A percentile compares a stretch with the other conserved stretches of the same genome.
Evolutionary conservation across 2,797 vertebrate genomes (phyloP).

Genomic region (Enteromius mattozi): DNA sequence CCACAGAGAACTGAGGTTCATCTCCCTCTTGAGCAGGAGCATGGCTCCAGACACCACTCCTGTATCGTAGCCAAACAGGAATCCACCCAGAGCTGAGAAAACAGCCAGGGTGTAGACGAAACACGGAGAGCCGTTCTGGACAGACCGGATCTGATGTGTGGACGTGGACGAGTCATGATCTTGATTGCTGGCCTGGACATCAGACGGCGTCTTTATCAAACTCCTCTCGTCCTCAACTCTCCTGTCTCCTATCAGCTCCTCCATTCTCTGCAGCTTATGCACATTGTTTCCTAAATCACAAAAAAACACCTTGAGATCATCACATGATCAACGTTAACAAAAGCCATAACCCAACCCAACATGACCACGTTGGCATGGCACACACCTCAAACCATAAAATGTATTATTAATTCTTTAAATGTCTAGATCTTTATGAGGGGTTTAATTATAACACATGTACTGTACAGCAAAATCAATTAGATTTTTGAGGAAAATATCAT

Average conservation of each 20-base stretch:
- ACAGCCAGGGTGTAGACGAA: conserved; percentile 87
- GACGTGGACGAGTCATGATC: conserved; percentile 52
- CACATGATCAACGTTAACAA: background rate
- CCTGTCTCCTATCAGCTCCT: conserved; percentile 79
- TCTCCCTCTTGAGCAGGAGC: conserved; percentile 91
- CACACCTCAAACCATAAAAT: conserved; percentile 2
- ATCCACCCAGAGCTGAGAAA: conserved; percentile 93
- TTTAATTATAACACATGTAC: background rate
- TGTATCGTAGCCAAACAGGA: conserved; percentile 97
- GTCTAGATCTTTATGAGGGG: background rate
- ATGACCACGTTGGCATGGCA: background rate
- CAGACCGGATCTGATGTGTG: conserved; percentile 67
- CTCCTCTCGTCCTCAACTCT: conserved; percentile 70
- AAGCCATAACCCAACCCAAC: background rate
- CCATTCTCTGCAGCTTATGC: conserved; percentile 78
- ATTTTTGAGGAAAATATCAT: background rate
- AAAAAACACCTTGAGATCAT: conserved; percentile 5
- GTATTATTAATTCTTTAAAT: background rate
- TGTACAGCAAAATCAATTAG: background rate
- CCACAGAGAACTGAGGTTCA: conserved; percentile 88
- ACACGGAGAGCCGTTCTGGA: conserved; percentile 74
- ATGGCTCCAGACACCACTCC: conserved; percentile 96
- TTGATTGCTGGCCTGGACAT: conserved; percentile 67
- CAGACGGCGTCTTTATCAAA: conserved; percentile 74
- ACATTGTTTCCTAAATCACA: conserved; percentile 78